phyloP scores from a whole-genome alignment of 1,140 invertebrate species.

The Metopolophium dirhodum region DNA sequence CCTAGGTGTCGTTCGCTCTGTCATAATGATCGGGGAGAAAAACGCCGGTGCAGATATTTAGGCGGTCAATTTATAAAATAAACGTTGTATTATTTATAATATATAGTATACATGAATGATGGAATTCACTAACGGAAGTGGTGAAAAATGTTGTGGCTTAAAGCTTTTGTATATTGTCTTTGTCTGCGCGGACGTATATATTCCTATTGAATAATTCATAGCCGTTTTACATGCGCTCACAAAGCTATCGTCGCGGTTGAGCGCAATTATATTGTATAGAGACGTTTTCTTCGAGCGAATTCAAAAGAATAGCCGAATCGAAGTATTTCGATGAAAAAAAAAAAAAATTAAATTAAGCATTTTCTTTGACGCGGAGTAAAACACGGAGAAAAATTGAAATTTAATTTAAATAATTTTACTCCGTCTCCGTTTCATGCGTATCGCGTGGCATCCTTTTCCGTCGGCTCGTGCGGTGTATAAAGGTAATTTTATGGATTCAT shows the following conservation, averaged over 20 bases:
- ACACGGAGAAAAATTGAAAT: conserved; percentile 35
- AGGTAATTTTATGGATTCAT: neutral
- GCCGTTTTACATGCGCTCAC: neutral
- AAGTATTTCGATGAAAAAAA: conserved; percentile 16
- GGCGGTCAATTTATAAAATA: neutral
- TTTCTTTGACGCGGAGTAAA: conserved; percentile 33
- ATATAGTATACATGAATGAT: neutral
- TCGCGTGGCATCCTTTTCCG: neutral
- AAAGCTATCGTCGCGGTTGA: conserved; percentile 25
- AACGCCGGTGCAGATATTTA: neutral
- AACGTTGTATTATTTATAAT: neutral
- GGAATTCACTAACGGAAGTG: neutral
- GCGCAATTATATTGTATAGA: conserved; percentile 4
- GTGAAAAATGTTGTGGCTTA: neutral
- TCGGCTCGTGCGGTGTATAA: neutral
- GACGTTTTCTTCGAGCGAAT: neutral
- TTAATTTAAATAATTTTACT: conserved; percentile 46
- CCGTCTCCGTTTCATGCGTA: neutral
- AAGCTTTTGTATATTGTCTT: conserved; percentile 22
- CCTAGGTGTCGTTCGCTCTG: too few relatives aligned
- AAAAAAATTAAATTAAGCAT: conserved; percentile 33
- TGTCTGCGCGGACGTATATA: neutral
- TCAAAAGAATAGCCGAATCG: conserved; percentile 37
- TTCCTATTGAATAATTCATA: conserved; percentile 55
- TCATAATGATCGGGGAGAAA: too few relatives aligned